Base-by-base conservation (phyloP, 1,140 invertebrate genomes). In the Sycobia sp. region DNA sequence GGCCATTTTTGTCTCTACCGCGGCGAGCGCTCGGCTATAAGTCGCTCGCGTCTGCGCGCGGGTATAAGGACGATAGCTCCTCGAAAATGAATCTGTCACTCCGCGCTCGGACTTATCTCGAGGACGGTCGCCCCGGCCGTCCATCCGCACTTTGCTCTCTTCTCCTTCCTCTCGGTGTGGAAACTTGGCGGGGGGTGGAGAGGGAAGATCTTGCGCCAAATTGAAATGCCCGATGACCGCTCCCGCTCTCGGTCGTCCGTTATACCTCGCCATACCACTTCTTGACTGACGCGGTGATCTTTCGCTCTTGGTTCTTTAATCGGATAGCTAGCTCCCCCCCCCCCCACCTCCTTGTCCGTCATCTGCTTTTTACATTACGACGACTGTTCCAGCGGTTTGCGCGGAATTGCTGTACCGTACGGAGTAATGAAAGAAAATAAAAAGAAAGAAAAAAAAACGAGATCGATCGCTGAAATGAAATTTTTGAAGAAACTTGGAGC, bases 21-120 rank as follows among this genome's bases (percentile, higher is more conserved):
- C n/a, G n/a, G n/a, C n/a, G n/a, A n/a, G n/a, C n/a, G n/a, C n/a
- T 11, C 29, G 29, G 29, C 29, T 32, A 32, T n/a, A n/a, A n/a
- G 29, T 4, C 29, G 29, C 29, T 11, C 29, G 29, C 5, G 29
- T 4, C n/a, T 18, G 14, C 44, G 23, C 13, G 18, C n/a, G 27
- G 41, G 27, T 14, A 43, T n/a, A 16, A 0, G 36, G 34, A 13
- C 41, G 53, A 62, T 39, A 49, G 39, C 61, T 66, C 51, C 61
- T 65, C 51, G 69, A 74, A 76, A 76, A 76, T 73, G 74, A 77
- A 73, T 73, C 71, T 74, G 76, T 77, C 76, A 74, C 72, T 75
- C 71, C 63, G 62, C 60, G 50, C 67, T 55, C 49, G 56, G 67
- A 65, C 64, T 67, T 72, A 75, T 72, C 70, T 67, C 53, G 47